Evolutionary conservation across 2,888 invertebrate species (phyloP), one percentile per base, ranked within the genome.

Genomic region (Dilophus febrilis): DNA sequence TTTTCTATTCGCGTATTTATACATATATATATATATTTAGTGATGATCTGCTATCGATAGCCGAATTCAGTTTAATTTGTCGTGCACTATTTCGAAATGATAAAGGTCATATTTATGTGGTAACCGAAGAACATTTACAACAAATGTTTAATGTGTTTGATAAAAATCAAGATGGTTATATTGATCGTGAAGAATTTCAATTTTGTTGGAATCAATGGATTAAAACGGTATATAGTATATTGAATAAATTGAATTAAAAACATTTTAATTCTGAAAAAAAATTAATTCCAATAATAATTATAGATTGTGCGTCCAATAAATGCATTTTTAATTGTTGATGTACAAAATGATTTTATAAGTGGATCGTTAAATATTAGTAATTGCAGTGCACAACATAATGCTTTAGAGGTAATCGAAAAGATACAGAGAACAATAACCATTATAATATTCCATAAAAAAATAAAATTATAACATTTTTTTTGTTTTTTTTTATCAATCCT

Each of bases 281-380:
- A 6, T 27, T 27, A 11, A 11, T 13, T 30, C 30, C 5, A 30
- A 30, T 18, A n/a, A n/a, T n/a, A 22, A 48, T 57, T 57, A 45
- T 61, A 83, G 81, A 81, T 85, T 57, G 79, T 86, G 43, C 75
- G 84, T 40, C 90, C 90, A 14, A 77, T 83, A 48, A 81, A 78
- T 56, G 92, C 84, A 18, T 80, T 97, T 58, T 68, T 97, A 46
- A 76, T 95, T 44, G 88, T 97, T 46, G 95, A 97, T 61, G 92
- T 95, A 22, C 95, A 97, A 68, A 95, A 97, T 64, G 95, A 97
- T 66, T 97, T 97, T 65, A 91, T 97, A 56, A 77, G 81, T 40
- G 95, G 95, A 33, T 85, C 90, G 7, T 71, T 97, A 51, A 84
- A 91, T 60, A 84, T 97, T 56, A 85, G 83, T 64, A 79, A 88